A percentile compares a stretch with the other conserved stretches of the same genome.
These are phyloP conservation scores for Virgularia gustaviana DNA, from an alignment of 92 coral and sea anemone genomes.

Conservation along the genomic window DNA sequence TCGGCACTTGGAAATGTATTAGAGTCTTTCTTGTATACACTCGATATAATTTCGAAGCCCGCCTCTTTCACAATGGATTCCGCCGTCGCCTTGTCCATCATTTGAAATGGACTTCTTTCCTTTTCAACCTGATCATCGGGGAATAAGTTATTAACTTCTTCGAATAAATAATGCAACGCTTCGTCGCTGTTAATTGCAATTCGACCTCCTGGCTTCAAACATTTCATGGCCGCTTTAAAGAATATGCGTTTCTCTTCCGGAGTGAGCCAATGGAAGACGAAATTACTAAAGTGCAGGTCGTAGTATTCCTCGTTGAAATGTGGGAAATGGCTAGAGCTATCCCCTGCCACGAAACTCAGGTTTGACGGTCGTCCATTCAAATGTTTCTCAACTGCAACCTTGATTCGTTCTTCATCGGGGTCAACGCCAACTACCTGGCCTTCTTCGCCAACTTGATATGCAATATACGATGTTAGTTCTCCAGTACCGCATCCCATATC, in stretches of 20 bases:
- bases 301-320: conserved; percentile 1
- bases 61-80: background rate
- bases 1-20: background rate
- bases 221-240: background rate
- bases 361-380: background rate
- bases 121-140: background rate
- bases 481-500: conserved; percentile 40
- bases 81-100: background rate
- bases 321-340: background rate
- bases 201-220: background rate
- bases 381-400: conserved; percentile 17
- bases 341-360: background rate
- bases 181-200: background rate
- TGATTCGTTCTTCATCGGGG: conserved; percentile 26
- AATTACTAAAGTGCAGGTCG: background rate
- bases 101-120: background rate
- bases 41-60: conserved; percentile 2
- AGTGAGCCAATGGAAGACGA: background rate
- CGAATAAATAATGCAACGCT: background rate
- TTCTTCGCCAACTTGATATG: conserved; percentile 5
- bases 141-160: background rate
- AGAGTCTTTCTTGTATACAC: background rate
- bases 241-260: background rate
- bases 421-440: conserved; percentile 30
- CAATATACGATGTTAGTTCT: conserved; percentile 24